phyloP scores from a whole-genome alignment of 1,140 invertebrate species.

The Planococcus citri region DNA sequence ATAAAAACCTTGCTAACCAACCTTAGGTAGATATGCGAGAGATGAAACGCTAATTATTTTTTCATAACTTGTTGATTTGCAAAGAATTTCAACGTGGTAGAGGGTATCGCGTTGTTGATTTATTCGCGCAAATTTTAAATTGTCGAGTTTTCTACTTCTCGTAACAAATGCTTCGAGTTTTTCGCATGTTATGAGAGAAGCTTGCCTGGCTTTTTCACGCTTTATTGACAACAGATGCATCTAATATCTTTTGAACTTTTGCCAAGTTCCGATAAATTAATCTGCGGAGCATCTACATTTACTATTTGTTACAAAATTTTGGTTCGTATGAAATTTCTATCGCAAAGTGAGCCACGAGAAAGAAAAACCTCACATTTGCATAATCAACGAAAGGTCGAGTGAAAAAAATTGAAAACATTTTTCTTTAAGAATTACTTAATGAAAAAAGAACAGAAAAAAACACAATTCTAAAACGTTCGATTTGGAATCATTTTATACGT shows the following conservation, averaged over 20 bases:
- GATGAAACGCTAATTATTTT: conserved; percentile 8
- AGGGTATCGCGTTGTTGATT: not conserved
- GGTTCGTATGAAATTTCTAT: too few relatives aligned
- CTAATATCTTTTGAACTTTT: not conserved
- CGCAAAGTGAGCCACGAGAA: too few relatives aligned
- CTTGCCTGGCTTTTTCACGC: not conserved
- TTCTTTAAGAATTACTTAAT: too few relatives aligned
- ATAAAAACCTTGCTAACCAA: not conserved
- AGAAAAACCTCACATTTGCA: too few relatives aligned
- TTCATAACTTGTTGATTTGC: conserved; percentile 3
- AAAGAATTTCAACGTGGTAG: not conserved
- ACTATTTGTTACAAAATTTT: too few relatives aligned
- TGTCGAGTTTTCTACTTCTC: not conserved
- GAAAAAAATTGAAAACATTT: too few relatives aligned
- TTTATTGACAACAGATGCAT: not conserved
- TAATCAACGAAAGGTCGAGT: too few relatives aligned
- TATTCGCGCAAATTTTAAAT: too few relatives aligned
- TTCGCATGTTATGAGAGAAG: not conserved
- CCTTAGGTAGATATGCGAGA: not conserved
- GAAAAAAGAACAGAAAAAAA: too few relatives aligned
- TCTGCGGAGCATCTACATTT: too few relatives aligned
- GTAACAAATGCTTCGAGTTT: not conserved
- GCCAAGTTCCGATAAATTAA: not conserved
- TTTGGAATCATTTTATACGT: too few relatives aligned
- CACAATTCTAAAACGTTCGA: too few relatives aligned